Evolutionary conservation across 2,113 vertebrate species (phyloP), one percentile per base, ranked within the genome.

Genomic region (Crocuta crocuta): DNA sequence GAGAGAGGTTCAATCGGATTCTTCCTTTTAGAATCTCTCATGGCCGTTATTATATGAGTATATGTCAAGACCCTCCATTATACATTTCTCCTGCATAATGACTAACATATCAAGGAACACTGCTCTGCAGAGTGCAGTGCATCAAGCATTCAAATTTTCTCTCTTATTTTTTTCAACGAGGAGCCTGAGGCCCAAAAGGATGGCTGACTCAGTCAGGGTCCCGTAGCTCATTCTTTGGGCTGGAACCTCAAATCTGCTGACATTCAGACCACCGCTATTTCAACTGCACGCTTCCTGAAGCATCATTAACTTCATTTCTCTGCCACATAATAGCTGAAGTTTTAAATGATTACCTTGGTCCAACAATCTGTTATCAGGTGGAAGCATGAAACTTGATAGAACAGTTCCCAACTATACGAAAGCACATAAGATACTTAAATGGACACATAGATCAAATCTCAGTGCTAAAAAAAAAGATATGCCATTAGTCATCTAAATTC

Each of bases 291-390:
- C 86, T 86, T 80, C 73, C 63, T 68, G n/a, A 48, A n/a, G 43
- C 43, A 87, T 86, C 87, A 87, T 97, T 92, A 83, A 50, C 31
- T 89, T n/a, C 33, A 80, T 96, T 97, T 90, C 80, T 86, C 92
- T 83, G 68, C 71, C 66, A 58, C 86, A 65, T 80, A 79, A 92
- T 79, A 53, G 89, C 82, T 89, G 53, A 96, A 55, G 31, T 87
- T 98, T 89, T 91, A 96, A 93, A 84, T 33, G 89, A 33, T 78
- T 68, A 43, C 39, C 11, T 73, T 61, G 39, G 89, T 95, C 97
- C 98, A 98, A 96, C 89, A 89, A 96, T 97, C 97, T 97, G 92
- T 98, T 97, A 97, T 95, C 98, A 65, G 33, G 94, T 95, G 16
- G 79, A 96, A 96, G 80, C 92, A 55, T 55, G 97, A 95, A 98